Evolutionary conservation across 2,888 invertebrate genomes (phyloP).

Genomic region (Panzeria rudis): DNA sequence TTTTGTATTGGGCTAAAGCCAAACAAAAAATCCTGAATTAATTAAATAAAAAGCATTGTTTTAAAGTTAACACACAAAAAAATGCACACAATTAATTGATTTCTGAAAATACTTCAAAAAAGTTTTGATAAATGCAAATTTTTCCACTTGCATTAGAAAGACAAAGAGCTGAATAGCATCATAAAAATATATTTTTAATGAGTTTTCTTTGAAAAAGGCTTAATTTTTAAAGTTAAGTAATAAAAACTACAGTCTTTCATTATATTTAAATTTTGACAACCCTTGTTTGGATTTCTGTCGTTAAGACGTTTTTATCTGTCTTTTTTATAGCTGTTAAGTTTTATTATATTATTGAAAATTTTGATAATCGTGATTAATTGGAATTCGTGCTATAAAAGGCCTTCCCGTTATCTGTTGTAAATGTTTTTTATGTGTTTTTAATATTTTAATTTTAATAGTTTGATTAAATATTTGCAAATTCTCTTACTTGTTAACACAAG

Average conservation of each 20-base stretch:
- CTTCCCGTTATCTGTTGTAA: conserved; percentile 65
- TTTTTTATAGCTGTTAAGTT: not conserved
- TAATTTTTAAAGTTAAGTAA: conserved; percentile 1
- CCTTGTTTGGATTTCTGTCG: not conserved
- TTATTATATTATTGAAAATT: conserved; percentile 38
- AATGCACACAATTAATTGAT: not conserved
- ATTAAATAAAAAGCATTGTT: conserved; percentile 32
- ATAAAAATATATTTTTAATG: conserved; percentile 4
- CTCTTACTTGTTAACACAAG: not conserved
- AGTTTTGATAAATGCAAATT: not conserved
- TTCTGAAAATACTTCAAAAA: conserved; percentile 18
- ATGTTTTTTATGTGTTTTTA: conserved; percentile 5
- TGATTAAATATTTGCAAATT: conserved; percentile 27
- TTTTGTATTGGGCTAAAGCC: conserved; percentile 1
- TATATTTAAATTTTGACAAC: not conserved
- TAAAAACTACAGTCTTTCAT: conserved; percentile 8
- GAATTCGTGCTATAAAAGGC: conserved; percentile 67
- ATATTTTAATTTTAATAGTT: conserved; percentile 19
- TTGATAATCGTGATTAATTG: conserved; percentile 67
- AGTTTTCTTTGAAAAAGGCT: not conserved
- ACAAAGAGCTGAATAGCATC: not conserved
- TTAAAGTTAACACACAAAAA: conserved; percentile 7
- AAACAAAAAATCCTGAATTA: conserved; percentile 24
- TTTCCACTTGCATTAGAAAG: not conserved
- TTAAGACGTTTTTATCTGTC: not conserved